phyloP scores from a whole-genome alignment of 2,113 vertebrate genomes.

The Noctilio leporinus region DNA sequence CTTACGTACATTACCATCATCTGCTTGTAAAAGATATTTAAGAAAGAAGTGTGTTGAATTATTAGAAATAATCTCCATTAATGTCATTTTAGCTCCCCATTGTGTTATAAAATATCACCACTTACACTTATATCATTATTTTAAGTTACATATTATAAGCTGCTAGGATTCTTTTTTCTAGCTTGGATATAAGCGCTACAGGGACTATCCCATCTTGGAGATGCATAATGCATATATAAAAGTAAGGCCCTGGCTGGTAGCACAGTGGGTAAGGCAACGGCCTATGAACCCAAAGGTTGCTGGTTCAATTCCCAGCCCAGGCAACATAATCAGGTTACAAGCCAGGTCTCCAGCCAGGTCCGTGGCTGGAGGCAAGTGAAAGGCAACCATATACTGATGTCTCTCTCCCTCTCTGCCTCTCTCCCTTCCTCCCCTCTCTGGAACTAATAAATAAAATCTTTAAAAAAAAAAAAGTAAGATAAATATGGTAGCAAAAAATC shows the following conservation, averaged over 20 bases:
- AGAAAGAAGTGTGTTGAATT: not conserved
- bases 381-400: too few species aligned
- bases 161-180: not conserved
- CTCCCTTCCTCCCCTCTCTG: too few species aligned
- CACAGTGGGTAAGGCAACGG: too few species aligned
- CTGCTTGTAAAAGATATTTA: not conserved
- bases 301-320: too few species aligned
- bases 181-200: not conserved
- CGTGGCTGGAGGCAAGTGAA: too few species aligned
- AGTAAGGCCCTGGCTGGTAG: too few species aligned
- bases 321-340: too few species aligned
- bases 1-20: not conserved
- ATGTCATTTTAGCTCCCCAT: not conserved
- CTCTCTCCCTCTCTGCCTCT: too few species aligned
- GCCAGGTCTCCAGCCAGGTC: too few species aligned
- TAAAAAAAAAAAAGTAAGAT: not conserved
- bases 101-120: not conserved
- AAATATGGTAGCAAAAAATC: not conserved
- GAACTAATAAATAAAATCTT: too few species aligned
- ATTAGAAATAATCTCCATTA: not conserved
- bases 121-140: not conserved
- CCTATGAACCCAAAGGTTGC: too few species aligned
- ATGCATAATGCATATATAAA: not conserved
- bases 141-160: not conserved
- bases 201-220: not conserved